Percentiles rank a stretch among this genome's conserved stretches.
Conservation (phyloP, 2,888 invertebrate genomes). For the Sesia bembeciformis region DNA sequence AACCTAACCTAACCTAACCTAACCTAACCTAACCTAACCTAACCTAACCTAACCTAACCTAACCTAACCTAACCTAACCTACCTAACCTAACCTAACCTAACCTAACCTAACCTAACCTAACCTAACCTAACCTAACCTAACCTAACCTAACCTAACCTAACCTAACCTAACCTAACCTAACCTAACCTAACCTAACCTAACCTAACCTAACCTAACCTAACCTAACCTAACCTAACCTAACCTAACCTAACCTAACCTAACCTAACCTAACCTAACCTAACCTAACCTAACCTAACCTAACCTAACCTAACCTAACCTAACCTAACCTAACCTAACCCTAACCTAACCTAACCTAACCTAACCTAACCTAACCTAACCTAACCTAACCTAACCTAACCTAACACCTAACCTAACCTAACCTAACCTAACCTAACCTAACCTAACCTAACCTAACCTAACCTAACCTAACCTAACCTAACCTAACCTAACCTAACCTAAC, state of each 20-base stretch:
- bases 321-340: conserved; percentile 4
- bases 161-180: conserved; percentile 8
- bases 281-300: conserved; percentile 6
- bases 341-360: conserved; percentile 6
- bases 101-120: conserved; percentile 8
- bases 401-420: no score
- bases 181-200: conserved; percentile 10
- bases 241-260: conserved; percentile 10
- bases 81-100: conserved; percentile 10
- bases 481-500: conserved; percentile 17
- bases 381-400: conserved; percentile 3
- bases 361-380: conserved; percentile 4
- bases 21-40: conserved; percentile 9
- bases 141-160: conserved; percentile 10
- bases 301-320: conserved; percentile 5
- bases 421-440: conserved; percentile 7
- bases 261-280: conserved; percentile 9
- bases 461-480: conserved; percentile 17
- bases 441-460: conserved; percentile 14
- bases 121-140: conserved; percentile 9
- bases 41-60: conserved; percentile 11
- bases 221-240: conserved; percentile 9
- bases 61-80: conserved; percentile 8
- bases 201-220: conserved; percentile 9
- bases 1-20: no score